Percentiles rank a stretch among this genome's conserved stretches.
These are phyloP conservation scores for Aramus guarauna DNA, from an alignment of 2,113 vertebrate species.

Conservation along the genomic window DNA sequence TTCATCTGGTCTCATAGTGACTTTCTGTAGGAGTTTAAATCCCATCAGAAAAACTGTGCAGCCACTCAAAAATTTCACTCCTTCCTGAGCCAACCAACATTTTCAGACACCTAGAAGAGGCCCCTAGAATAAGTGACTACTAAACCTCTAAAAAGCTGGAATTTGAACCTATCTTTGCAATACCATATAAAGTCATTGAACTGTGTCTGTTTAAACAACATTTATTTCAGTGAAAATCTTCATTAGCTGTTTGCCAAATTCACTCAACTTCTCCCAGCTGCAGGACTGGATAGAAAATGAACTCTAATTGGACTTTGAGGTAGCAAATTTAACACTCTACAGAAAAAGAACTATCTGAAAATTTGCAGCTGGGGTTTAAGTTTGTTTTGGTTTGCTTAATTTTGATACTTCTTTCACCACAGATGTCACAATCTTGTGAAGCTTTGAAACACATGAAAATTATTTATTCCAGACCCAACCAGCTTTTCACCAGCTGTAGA, in stretches of 20 bases:
- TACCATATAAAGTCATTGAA: neutral
- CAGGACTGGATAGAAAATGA: conserved; percentile 44
- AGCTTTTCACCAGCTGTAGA: conserved; percentile 44
- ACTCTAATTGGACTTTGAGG: conserved; percentile 55
- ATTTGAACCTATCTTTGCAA: neutral
- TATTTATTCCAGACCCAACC: conserved; percentile 26
- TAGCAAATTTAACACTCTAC: conserved; percentile 31
- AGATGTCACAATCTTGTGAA: conserved; percentile 39
- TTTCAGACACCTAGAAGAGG: neutral
- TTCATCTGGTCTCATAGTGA: neutral
- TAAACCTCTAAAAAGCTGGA: neutral
- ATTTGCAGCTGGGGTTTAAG: conserved; percentile 53
- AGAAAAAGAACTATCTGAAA: conserved; percentile 37
- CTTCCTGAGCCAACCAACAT: neutral
- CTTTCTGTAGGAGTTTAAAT: neutral
- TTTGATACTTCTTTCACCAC: conserved; percentile 47
- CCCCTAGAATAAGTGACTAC: neutral
- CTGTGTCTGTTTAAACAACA: conserved; percentile 53
- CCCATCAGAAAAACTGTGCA: neutral
- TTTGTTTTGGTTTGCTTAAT: conserved; percentile 55
- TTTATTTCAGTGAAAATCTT: conserved; percentile 44
- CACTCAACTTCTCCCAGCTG: conserved; percentile 50
- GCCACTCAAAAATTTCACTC: neutral
- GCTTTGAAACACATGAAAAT: conserved; percentile 35
- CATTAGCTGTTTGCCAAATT: conserved; percentile 53